phyloP scores from a whole-genome alignment of 1,140 invertebrate species.

The Charaxes varanes region DNA sequence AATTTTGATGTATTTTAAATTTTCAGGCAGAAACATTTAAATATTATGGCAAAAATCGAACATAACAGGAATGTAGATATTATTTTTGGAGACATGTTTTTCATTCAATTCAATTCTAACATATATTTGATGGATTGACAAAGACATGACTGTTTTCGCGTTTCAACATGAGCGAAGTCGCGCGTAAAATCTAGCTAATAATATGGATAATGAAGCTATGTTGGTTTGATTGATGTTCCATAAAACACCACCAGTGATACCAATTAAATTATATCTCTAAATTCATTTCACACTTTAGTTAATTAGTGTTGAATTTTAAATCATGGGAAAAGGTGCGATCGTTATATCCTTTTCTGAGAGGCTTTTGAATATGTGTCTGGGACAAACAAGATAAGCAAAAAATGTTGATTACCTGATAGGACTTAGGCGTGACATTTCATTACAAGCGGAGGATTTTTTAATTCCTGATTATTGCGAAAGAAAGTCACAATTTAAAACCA shows the following conservation, averaged over 20 bases:
- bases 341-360: constrained; percentile 1
- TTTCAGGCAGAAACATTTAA: no score
- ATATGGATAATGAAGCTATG: constrained; percentile 3
- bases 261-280: constrained; percentile 14
- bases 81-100: no score
- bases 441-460: background rate
- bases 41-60: no score
- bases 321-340: constrained; percentile 16
- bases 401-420: no score
- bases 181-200: background rate
- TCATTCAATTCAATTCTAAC: no score
- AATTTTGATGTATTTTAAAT: no score
- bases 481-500: background rate
- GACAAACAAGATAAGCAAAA: no score
- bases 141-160: no score
- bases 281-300: constrained; percentile 22
- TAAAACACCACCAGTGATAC: constrained; percentile 6
- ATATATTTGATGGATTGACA: no score
- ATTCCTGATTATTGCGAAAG: background rate
- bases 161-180: background rate
- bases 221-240: constrained; percentile 1
- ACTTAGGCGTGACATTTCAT: background rate
- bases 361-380: background rate
- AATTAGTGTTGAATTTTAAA: constrained; percentile 28
- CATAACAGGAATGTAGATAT: no score